Conservation (phyloP, 2,888 invertebrate species). For the Teleiodes luculella region DNA sequence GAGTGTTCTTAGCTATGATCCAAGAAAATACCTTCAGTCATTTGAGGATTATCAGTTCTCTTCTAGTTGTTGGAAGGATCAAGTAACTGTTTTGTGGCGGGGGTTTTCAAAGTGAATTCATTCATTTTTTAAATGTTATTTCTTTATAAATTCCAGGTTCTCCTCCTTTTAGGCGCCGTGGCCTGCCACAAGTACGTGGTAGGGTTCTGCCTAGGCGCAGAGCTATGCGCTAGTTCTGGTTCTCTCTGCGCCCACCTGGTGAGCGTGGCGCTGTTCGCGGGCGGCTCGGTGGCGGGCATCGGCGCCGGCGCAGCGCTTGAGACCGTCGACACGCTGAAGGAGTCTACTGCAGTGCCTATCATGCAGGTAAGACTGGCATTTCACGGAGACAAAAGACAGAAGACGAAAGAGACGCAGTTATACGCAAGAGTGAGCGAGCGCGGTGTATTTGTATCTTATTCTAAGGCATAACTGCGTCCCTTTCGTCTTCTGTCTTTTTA, state of each 20-base stretch:
- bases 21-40: no score
- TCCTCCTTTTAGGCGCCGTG: conserved; percentile 83
- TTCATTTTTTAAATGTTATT: neutral
- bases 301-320: conserved; percentile 81
- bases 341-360: conserved; percentile 74
- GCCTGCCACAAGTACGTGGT: conserved; percentile 90
- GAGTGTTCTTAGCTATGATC: no score
- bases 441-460: no score
- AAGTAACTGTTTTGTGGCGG: no score
- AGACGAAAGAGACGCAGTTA: no score
- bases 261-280: conserved; percentile 81
- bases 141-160: conserved; percentile 70
- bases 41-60: no score
- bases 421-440: no score
- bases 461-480: no score
- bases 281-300: conserved; percentile 84
- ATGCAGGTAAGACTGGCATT: conserved; percentile 81
- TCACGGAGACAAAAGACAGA: no score
- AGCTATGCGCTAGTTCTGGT: conserved; percentile 78
- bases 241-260: conserved; percentile 71
- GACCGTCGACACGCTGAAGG: conserved; percentile 63
- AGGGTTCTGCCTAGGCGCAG: conserved; percentile 88
- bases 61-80: no score
- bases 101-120: no score
- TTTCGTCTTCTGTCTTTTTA: no score